Percentiles rank a stretch among this genome's conserved stretches.
Conservation (phyloP, 2,113 vertebrate species). For the Tragelaphus buxtoni region DNA sequence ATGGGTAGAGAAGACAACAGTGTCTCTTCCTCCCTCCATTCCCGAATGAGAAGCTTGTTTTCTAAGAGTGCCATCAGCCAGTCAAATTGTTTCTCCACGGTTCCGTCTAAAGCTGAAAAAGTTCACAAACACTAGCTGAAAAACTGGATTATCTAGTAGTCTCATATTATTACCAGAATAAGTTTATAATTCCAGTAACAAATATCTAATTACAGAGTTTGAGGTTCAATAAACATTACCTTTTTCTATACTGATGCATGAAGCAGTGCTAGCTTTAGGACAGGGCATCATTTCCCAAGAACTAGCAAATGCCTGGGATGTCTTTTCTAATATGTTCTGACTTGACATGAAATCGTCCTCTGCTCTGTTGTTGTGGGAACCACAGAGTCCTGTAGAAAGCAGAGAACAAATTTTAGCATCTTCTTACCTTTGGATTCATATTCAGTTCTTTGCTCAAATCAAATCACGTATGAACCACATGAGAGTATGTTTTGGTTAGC, state of each 20-base stretch:
- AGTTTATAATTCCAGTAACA: background rate
- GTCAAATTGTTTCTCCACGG: background rate
- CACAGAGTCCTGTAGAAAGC: slow-evolving; percentile 68
- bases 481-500: background rate
- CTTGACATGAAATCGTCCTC: slow-evolving; percentile 75
- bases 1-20: background rate
- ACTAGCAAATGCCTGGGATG: slow-evolving; percentile 59
- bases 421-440: background rate
- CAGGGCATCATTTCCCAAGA: slow-evolving; percentile 77
- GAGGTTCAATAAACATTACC: slow-evolving; percentile 71
- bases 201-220: background rate
- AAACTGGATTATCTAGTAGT: background rate
- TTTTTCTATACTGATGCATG: slow-evolving; percentile 80
- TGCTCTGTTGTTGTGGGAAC: slow-evolving; percentile 73
- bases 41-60: background rate
- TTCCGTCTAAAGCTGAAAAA: background rate
- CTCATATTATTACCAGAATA: background rate
- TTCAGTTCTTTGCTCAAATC: background rate
- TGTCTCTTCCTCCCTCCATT: background rate
- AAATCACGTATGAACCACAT: background rate
- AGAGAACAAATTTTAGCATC: background rate
- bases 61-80: background rate
- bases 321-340: slow-evolving; percentile 72
- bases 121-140: background rate
- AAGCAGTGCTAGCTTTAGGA: background rate